Evolutionary conservation across 2,797 vertebrate species (phyloP).

Genomic region (Neosilurus hyrtlii): DNA sequence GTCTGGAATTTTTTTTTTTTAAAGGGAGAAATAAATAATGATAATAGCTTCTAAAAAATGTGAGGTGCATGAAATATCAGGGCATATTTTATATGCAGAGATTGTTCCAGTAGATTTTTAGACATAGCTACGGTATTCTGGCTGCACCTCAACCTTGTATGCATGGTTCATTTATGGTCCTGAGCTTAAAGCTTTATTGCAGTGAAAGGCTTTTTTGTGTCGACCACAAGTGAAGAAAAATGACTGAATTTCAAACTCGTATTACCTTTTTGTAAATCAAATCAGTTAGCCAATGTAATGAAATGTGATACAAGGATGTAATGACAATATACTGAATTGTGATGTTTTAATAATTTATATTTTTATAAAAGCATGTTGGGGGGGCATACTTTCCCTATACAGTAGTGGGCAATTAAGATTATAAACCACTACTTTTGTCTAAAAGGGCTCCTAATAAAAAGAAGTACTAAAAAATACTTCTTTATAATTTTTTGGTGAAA

Average conservation of each 20-base stretch:
- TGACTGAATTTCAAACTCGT: not conserved
- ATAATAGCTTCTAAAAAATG: not conserved
- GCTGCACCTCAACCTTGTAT: not conserved
- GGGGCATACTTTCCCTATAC: no score
- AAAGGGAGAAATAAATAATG: not conserved
- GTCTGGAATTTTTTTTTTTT: not conserved
- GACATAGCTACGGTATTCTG: not conserved
- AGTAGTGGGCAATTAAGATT: no score
- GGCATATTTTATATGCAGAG: not conserved
- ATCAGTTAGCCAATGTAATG: no score
- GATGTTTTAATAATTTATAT: no score
- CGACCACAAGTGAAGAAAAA: not conserved
- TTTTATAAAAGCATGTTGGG: no score
- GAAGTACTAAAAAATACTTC: no score
- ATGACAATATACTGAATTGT: no score
- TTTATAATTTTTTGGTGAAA: no score
- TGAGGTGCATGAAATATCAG: not conserved
- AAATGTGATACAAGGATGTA: no score
- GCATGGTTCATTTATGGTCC: not conserved
- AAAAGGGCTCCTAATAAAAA: no score
- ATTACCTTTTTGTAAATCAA: no score
- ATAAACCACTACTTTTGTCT: no score
- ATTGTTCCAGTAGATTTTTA: constrained; percentile 14
- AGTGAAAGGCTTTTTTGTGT: not conserved
- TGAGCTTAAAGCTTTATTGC: not conserved